Evolutionary conservation across 2,113 vertebrate genomes (phyloP), one percentile per base, ranked within the genome.

Genomic region (Dasyornis broadbenti): DNA sequence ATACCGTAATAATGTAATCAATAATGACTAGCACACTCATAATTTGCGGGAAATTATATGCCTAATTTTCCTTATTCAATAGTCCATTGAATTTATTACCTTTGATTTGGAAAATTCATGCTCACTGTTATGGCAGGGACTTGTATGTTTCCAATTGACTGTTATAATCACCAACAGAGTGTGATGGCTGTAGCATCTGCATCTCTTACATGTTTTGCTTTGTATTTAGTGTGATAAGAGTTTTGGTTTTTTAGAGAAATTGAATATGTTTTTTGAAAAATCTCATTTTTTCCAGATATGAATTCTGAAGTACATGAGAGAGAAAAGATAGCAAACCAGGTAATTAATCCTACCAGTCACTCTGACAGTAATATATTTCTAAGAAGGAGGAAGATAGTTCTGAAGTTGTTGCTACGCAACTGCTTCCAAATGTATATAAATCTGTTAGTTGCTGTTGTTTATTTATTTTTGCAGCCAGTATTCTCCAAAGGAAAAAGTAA

Each of bases 321-420:
- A 77, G 30, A 83, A 86, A 90, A 94, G 14, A n/a, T 23, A 78
- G 33, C 44, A 83, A 96, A 95, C 4, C 40, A 68, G n/a, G 44
- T 84, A 92, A 94, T 94, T 96, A 90, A 84, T 88, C n/a, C 28
- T 60, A 68, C 39, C 18, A 89, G 50, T 61, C 47, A 42, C 26
- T 35, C 44, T 71, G 44, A 75, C 33, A 57, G 45, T 49, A 93
- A 75, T 90, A 96, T 21, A 83, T 94, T 96, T 95, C 31, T 40
- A 82, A 66, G 66, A 66, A 85, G 10, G 30, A 77, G 30, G 37
- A 91, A 54, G 49, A 80, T 42, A 44, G 21, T 21, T 64, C 82
- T 82, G 54, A 65, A 76, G n/a, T 13, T 45, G 88, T 95, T 96
- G 87, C 94, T 96, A 92, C 70, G 91, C 84, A 94, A 97, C 82